Evolutionary conservation across 2,113 vertebrate genomes (phyloP), one percentile per base, ranked within the genome.

Genomic region (Triplophysa rosa): DNA sequence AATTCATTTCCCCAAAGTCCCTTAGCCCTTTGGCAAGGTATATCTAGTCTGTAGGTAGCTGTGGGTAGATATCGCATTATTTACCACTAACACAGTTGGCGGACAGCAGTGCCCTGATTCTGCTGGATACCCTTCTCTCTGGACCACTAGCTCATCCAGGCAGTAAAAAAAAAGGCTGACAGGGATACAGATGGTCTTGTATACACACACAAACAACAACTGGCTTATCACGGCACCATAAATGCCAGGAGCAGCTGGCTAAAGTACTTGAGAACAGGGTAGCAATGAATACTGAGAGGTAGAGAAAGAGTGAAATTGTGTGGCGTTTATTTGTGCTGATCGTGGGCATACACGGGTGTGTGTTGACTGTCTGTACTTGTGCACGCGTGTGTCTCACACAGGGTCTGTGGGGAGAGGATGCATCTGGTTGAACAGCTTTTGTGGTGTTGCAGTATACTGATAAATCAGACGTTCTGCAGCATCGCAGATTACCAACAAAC

Each of bases 341-440:
- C 52, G 64, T 68, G 42, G 21, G 54, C 47, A 65, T 62, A 56
- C 29, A 64, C 47, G 42, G 8, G 24, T 45, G 62, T 67, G 59
- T 42, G 69, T 78, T 6, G 33, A 37, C 5, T 37, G 6, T 37
- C 33, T 37, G 33, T 37, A 37, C 33, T 37, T 37, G 33, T 45
- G 58, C 40, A 72, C 49, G 79, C 64, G 68, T 67, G 52, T 40
- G 64, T 75, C 56, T 81, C 68, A 78, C 42, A 24, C 21, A 33
- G 77, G 67, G 26, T 17, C 56, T 29, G 16, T 58, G 70, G 62
- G 69, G 77, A 85, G 78, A 49, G 21, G 12, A 37, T 56, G 68
- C 80, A 81, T 85, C 82, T 87, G 84, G 78, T 54, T 73, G 67
- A n/a, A 74, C 80, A 83, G 80, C 77, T 85, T 71, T 83, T 75